phyloP scores from a whole-genome alignment of 2,888 invertebrate species.

The Strigamia crassipes region DNA sequence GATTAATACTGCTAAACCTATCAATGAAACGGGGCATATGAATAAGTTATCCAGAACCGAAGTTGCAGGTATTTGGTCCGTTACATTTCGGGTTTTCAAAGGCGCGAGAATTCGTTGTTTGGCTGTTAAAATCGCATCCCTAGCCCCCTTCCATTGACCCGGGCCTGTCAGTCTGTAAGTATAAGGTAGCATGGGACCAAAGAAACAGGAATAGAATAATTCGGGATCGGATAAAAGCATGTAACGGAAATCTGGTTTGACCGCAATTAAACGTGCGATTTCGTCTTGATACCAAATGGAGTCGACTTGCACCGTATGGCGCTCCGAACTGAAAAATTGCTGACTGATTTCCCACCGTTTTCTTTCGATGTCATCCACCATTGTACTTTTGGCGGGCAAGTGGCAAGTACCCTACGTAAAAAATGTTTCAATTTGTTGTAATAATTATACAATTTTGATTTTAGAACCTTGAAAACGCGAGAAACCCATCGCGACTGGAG shows the following conservation, averaged over 20 bases:
- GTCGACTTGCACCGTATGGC: constrained; percentile 56
- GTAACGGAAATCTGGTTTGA: constrained; percentile 57
- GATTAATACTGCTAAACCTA: not conserved
- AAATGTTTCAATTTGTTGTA: not conserved
- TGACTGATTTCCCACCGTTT: constrained; percentile 52
- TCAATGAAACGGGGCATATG: not conserved
- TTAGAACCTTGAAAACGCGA: constrained; percentile 7
- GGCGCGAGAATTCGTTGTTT: constrained; percentile 52
- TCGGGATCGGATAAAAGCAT: constrained; percentile 54
- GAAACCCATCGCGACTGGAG: constrained; percentile 22
- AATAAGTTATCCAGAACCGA: constrained; percentile 26
- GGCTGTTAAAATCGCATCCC: constrained; percentile 58
- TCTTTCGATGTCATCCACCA: constrained; percentile 54
- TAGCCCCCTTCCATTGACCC: constrained; percentile 59
- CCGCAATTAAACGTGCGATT: constrained; percentile 59
- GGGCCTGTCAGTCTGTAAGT: constrained; percentile 59
- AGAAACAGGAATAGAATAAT: constrained; percentile 53
- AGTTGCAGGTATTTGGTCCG: not conserved
- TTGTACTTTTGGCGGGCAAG: constrained; percentile 25
- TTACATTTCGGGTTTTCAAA: constrained; percentile 28
- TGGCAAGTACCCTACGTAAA: not conserved
- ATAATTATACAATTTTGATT: not conserved
- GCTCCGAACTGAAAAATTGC: constrained; percentile 53
- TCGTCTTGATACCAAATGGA: constrained; percentile 59
- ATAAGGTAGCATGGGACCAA: constrained; percentile 57